These are phyloP conservation scores for Leucophenga maculata DNA, from an alignment of 2,888 invertebrate species.

Conservation along the genomic window DNA sequence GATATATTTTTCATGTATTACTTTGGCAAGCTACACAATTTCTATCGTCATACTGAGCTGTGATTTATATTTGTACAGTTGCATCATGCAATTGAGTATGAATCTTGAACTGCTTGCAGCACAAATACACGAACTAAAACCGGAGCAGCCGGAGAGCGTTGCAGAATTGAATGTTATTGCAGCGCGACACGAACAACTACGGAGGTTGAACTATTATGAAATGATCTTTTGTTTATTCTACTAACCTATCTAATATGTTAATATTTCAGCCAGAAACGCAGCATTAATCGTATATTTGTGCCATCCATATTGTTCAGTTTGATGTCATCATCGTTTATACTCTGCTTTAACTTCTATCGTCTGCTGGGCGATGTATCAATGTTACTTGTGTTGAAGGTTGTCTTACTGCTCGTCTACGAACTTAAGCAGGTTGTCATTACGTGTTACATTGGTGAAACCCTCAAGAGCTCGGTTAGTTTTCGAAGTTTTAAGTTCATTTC, in stretches of 20 bases:
- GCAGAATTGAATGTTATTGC: neutral
- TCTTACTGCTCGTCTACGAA: constrained; percentile 40
- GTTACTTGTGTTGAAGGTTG: constrained; percentile 20
- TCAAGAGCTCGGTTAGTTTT: constrained; percentile 41
- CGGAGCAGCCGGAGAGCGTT: neutral
- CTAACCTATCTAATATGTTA: neutral
- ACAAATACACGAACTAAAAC: constrained; percentile 32
- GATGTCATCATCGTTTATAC: constrained; percentile 43
- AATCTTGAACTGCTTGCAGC: constrained; percentile 7
- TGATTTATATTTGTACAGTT: constrained; percentile 6
- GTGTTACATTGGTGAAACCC: constrained; percentile 44
- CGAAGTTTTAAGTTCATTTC: no score
- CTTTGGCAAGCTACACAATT: neutral
- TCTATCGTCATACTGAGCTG: neutral
- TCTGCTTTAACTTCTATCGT: constrained; percentile 43
- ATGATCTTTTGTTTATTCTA: neutral
- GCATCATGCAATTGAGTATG: constrained; percentile 4
- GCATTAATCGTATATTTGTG: constrained; percentile 41
- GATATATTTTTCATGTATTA: neutral
- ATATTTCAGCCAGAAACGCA: constrained; percentile 37
- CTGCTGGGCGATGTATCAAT: constrained; percentile 40
- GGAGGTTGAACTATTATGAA: neutral
- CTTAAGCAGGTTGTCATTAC: constrained; percentile 46
- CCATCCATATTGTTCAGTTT: constrained; percentile 43
- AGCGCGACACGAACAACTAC: neutral